Conservation (phyloP, 1,140 invertebrate species). For the Solenopsis invicta region DNA sequence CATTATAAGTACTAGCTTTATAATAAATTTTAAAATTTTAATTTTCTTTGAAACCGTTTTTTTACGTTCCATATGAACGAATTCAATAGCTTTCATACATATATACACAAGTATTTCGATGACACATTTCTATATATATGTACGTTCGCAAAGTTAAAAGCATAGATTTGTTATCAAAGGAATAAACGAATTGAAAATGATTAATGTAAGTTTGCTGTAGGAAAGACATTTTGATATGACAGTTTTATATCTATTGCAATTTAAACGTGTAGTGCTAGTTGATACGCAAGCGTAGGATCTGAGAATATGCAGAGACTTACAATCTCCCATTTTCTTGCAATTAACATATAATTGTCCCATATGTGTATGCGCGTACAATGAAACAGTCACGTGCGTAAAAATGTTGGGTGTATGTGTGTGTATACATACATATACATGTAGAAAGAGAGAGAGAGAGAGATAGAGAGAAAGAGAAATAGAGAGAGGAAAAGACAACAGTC, state of each 20-base stretch:
- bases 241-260: conserved; percentile 1
- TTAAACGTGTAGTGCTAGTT: conserved; percentile 33
- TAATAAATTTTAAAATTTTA: background rate
- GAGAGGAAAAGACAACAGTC: conserved; percentile 83
- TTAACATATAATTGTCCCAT: conserved; percentile 41
- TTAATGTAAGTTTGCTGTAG: conserved; percentile 3
- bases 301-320: conserved; percentile 21
- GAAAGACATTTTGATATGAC: conserved; percentile 20
- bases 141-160: background rate
- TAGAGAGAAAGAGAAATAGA: conserved; percentile 71
- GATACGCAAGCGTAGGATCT: conserved; percentile 40
- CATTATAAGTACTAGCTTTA: background rate
- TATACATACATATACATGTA: conserved; percentile 68
- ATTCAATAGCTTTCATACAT: conserved; percentile 7
- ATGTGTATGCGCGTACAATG: conserved; percentile 40
- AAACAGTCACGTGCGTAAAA: conserved; percentile 47
- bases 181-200: conserved; percentile 13
- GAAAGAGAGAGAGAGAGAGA: conserved; percentile 61
- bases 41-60: background rate
- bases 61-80: background rate
- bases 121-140: background rate
- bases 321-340: conserved; percentile 48
- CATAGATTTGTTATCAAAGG: background rate
- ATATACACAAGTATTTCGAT: background rate
- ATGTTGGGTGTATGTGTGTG: conserved; percentile 35